Percentiles rank a stretch among this genome's conserved stretches.
Conservation (phyloP, 2,797 vertebrate species). For the Oceanodroma leucorhoa region DNA sequence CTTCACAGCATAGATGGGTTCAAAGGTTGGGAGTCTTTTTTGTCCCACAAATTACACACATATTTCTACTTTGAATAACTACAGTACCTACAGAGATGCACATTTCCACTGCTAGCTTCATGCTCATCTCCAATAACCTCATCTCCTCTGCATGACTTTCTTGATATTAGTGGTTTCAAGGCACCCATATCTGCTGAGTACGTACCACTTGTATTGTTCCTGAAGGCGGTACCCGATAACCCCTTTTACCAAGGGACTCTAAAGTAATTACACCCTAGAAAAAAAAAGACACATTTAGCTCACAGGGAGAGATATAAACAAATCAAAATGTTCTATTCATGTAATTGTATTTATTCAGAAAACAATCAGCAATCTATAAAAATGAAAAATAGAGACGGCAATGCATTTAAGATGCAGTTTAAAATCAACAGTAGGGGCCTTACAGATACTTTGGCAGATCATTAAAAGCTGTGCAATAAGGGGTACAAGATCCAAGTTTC, state of each 20-base stretch:
- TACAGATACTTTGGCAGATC: neutral
- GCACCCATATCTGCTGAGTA: slow-evolving; percentile 43
- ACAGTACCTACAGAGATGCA: slow-evolving; percentile 8
- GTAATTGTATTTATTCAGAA: neutral
- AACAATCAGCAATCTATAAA: neutral
- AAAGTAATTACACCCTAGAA: slow-evolving; percentile 95
- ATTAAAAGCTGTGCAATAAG: neutral
- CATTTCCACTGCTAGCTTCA: slow-evolving; percentile 37
- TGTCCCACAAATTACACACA: neutral
- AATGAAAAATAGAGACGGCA: neutral
- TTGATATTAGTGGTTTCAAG: slow-evolving; percentile 33
- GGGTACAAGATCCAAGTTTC: neutral
- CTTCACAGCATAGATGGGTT: neutral
- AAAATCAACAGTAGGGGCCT: neutral
- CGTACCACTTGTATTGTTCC: slow-evolving; percentile 99
- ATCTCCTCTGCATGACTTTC: slow-evolving; percentile 39
- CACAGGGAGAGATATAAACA: neutral
- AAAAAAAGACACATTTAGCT: slow-evolving; percentile 46
- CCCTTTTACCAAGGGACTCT: slow-evolving; percentile 97
- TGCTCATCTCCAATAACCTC: slow-evolving; percentile 44
- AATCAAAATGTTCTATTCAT: neutral
- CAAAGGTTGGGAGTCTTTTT: neutral
- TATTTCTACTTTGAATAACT: neutral
- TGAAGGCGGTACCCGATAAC: slow-evolving; percentile 98
- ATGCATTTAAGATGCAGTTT: neutral